These are phyloP conservation scores for Corythornis vintsioides DNA, from an alignment of 2,113 vertebrate species.

Conservation along the genomic window DNA sequence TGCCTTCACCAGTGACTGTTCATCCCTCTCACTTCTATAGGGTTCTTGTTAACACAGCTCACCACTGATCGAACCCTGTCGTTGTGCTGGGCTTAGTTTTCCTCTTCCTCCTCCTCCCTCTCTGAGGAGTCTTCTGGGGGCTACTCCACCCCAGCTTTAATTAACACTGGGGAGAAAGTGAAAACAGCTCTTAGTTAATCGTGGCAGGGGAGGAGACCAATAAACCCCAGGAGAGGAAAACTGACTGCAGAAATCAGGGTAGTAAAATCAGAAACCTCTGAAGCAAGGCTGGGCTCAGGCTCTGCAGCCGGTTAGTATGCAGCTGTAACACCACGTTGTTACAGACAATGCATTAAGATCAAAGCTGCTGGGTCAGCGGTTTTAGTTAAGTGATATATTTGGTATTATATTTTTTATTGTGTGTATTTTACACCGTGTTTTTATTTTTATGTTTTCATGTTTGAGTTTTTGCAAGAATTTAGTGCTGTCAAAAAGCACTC, in stretches of 20 bases:
- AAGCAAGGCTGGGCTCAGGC: background rate
- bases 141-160: conserved; percentile 13
- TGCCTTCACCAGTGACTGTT: background rate
- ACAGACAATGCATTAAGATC: conserved; percentile 55
- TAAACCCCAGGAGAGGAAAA: conserved; percentile 33
- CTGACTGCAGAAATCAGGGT: conserved; percentile 15
- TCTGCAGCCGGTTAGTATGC: conserved; percentile 27
- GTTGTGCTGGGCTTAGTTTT: background rate
- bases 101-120: background rate
- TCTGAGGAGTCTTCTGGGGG: background rate
- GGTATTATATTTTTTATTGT: conserved; percentile 51
- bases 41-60: conserved; percentile 40
- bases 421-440: conserved; percentile 25
- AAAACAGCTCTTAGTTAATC: conserved; percentile 38
- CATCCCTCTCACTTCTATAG: conserved; percentile 2
- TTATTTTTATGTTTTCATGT: conserved; percentile 63
- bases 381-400: conserved; percentile 67
- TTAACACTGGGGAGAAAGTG: conserved; percentile 40
- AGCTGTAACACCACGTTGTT: background rate
- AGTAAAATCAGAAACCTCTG: conserved; percentile 41
- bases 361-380: conserved; percentile 43
- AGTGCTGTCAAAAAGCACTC: conserved; percentile 31
- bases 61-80: background rate
- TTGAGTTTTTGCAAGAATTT: conserved; percentile 24
- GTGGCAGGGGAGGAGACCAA: background rate